These are phyloP conservation scores for Coelopa frigida DNA, from an alignment of 1,140 invertebrate species.

Conservation along the genomic window DNA sequence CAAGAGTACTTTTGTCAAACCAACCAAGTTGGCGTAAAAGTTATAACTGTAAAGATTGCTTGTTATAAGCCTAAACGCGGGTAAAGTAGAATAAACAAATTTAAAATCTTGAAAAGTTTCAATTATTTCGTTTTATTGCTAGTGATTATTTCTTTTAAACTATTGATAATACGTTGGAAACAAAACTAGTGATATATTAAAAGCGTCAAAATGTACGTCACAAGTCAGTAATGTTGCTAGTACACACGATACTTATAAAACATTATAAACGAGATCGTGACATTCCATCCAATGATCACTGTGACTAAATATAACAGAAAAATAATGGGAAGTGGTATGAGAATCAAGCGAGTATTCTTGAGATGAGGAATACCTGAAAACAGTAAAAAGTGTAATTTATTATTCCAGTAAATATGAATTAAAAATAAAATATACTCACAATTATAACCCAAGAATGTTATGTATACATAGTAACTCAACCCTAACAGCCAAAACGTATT, in stretches of 20 bases:
- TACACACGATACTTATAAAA: conserved; percentile 71
- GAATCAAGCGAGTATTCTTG: conserved; percentile 78
- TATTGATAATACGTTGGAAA: too few relatives aligned
- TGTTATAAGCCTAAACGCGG: too few relatives aligned
- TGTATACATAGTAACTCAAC: conserved; percentile 90
- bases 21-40: conserved; percentile 50
- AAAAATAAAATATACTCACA: conserved; percentile 59
- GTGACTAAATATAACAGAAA: conserved; percentile 75
- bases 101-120: too few relatives aligned
- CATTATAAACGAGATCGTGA: conserved; percentile 65
- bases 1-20: conserved; percentile 57
- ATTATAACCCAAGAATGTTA: conserved; percentile 96
- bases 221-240: too few relatives aligned
- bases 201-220: too few relatives aligned
- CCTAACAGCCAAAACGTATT: conserved; percentile 94
- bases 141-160: too few relatives aligned
- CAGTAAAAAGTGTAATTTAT: conserved; percentile 14
- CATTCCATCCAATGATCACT: conserved; percentile 61
- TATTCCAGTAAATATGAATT: not conserved
- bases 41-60: too few relatives aligned
- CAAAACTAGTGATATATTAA: too few relatives aligned
- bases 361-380: conserved; percentile 82
- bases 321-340: conserved; percentile 77
- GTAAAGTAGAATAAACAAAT: too few relatives aligned
- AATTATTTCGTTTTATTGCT: too few relatives aligned